Evolutionary conservation across 2,797 vertebrate genomes (phyloP).

Genomic region (Lepilemur septentrionalis): DNA sequence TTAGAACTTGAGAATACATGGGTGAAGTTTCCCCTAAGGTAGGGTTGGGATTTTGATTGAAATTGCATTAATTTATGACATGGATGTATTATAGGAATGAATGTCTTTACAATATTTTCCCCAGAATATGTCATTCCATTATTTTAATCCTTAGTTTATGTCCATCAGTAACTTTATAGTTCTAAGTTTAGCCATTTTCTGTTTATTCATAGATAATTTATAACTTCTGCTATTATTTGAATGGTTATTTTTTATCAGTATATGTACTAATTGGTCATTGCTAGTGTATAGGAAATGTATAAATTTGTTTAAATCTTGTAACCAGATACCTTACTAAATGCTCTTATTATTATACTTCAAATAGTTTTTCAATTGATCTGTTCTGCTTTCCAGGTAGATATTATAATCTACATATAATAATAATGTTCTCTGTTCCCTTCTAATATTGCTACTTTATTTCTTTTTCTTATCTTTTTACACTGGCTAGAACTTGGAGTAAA

Average conservation of each 20-base stretch:
- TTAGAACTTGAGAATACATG: neutral
- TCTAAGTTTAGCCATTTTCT: slow-evolving; percentile 22
- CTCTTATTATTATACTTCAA: neutral
- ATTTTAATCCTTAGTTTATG: neutral
- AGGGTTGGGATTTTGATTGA: neutral
- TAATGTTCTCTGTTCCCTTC: neutral
- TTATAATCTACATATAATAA: neutral
- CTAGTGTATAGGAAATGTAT: neutral
- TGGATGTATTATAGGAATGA: neutral
- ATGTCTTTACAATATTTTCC: neutral
- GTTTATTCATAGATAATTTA: neutral
- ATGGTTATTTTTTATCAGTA: neutral
- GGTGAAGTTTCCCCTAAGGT: neutral
- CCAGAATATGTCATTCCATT: neutral
- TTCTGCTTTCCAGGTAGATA: slow-evolving; percentile 13
- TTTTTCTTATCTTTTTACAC: slow-evolving; percentile 1
- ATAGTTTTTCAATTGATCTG: neutral
- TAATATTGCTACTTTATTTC: neutral
- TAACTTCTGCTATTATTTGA: neutral
- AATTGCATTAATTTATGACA: neutral
- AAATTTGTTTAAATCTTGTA: neutral
- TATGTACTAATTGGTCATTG: neutral
- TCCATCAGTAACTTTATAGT: neutral
- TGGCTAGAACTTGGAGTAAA: slow-evolving; percentile 6
- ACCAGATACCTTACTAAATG: neutral